These are phyloP conservation scores for Trinectes maculatus DNA, from an alignment of 2,113 vertebrate genomes.

Conservation along the genomic window DNA sequence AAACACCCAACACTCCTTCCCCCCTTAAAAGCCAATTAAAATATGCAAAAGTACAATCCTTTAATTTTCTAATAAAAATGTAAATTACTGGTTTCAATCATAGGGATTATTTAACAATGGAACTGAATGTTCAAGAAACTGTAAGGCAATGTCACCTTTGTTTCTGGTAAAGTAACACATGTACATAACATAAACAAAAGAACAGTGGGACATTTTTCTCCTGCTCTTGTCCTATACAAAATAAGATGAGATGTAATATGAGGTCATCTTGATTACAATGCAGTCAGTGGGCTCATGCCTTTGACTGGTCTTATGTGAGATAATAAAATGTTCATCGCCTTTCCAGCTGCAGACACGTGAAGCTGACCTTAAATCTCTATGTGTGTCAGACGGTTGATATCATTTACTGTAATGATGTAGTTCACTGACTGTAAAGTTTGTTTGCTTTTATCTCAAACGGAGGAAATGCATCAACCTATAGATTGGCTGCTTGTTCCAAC, in stretches of 20 bases:
- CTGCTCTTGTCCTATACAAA: constrained; percentile 20
- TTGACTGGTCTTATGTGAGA: constrained; percentile 18
- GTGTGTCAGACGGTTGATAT: background rate
- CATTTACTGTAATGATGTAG: background rate
- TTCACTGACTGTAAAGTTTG: background rate
- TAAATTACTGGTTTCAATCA: constrained; percentile 71
- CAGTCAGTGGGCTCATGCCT: constrained; percentile 26
- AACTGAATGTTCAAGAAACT: constrained; percentile 48
- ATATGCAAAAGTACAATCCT: constrained; percentile 71
- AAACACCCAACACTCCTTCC: constrained; percentile 49
- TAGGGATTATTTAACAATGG: constrained; percentile 58
- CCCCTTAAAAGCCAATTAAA: constrained; percentile 75
- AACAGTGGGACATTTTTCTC: constrained; percentile 16
- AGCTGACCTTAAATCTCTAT: constrained; percentile 3
- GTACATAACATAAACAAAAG: background rate
- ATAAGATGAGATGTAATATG: constrained; percentile 13
- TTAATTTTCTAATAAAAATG: constrained; percentile 82
- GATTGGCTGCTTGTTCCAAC: background rate
- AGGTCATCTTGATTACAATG: constrained; percentile 18
- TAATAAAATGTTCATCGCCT: constrained; percentile 25
- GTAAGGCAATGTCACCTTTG: constrained; percentile 44
- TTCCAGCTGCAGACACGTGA: constrained; percentile 22
- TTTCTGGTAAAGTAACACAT: constrained; percentile 5
- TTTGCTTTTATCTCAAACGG: background rate
- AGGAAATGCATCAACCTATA: background rate